These are phyloP conservation scores for Chloropsis cyanopogon DNA, from an alignment of 2,113 vertebrate species.

Conservation along the genomic window DNA sequence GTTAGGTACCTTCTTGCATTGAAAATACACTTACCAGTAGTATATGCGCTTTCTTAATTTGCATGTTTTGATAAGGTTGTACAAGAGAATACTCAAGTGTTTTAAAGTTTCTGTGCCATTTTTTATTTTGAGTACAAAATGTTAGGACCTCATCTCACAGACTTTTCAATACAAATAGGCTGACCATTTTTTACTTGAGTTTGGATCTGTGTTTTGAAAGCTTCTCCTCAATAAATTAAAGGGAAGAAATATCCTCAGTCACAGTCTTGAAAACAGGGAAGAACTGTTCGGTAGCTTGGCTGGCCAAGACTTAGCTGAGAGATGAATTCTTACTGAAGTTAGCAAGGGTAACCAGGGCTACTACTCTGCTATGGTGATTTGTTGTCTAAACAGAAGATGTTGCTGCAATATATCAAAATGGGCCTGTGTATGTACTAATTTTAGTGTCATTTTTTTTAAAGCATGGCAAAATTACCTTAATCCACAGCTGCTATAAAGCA, in stretches of 20 bases:
- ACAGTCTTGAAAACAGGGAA: neutral
- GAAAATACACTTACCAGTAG: neutral
- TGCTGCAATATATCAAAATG: constrained; percentile 19
- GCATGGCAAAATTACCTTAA: neutral
- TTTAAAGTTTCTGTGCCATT: neutral
- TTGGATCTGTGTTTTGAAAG: neutral
- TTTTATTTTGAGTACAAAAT: neutral
- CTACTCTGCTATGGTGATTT: constrained; percentile 54
- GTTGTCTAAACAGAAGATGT: constrained; percentile 48
- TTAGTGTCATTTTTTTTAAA: neutral
- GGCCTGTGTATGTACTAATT: neutral
- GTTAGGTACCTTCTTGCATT: neutral
- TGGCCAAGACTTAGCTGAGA: neutral
- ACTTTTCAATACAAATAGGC: neutral
- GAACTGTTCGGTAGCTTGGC: neutral
- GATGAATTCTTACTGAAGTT: neutral
- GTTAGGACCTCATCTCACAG: neutral
- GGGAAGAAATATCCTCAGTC: neutral
- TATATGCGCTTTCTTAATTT: neutral
- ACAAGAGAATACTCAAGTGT: neutral
- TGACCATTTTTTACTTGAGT: neutral
- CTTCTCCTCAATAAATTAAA: neutral
- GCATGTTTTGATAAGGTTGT: neutral
- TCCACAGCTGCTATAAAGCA: neutral
- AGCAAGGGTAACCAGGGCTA: constrained; percentile 36